phyloP scores from a whole-genome alignment of 2,888 invertebrate genomes.

The Oxytorus armatus region DNA sequence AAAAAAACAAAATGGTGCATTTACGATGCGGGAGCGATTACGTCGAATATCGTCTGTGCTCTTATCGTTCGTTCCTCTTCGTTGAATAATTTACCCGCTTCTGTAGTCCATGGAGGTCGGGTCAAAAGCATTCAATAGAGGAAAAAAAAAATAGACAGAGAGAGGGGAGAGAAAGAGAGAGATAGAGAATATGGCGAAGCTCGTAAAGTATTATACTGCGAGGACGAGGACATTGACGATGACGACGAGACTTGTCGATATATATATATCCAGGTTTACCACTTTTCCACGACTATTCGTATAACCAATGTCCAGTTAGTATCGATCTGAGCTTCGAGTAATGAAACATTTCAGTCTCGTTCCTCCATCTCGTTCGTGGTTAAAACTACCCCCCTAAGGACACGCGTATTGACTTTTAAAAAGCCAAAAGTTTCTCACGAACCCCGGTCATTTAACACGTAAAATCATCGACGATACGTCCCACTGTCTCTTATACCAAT shows the following conservation, averaged over 20 bases:
- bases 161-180: constrained; percentile 27
- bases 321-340: constrained; percentile 47
- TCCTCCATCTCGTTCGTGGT: too few species aligned
- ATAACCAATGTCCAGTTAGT: too few species aligned
- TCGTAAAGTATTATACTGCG: constrained; percentile 30
- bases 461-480: too few species aligned
- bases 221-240: constrained; percentile 25
- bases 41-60: constrained; percentile 65
- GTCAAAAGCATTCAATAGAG: constrained; percentile 44
- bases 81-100: constrained; percentile 71
- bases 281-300: constrained; percentile 15
- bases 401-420: too few species aligned
- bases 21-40: constrained; percentile 72
- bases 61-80: constrained; percentile 72
- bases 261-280: not conserved
- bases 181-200: constrained; percentile 41
- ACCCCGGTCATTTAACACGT: too few species aligned
- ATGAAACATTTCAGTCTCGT: too few species aligned
- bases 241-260: not conserved
- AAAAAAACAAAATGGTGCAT: constrained; percentile 30
- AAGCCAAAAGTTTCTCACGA: too few species aligned
- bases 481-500: too few species aligned
- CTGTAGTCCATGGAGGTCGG: constrained; percentile 64
- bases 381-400: too few species aligned
- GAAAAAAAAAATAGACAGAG: too few species aligned